Conservation (phyloP, 2,888 invertebrate genomes). For the Hirtodrosophila duncani region DNA sequence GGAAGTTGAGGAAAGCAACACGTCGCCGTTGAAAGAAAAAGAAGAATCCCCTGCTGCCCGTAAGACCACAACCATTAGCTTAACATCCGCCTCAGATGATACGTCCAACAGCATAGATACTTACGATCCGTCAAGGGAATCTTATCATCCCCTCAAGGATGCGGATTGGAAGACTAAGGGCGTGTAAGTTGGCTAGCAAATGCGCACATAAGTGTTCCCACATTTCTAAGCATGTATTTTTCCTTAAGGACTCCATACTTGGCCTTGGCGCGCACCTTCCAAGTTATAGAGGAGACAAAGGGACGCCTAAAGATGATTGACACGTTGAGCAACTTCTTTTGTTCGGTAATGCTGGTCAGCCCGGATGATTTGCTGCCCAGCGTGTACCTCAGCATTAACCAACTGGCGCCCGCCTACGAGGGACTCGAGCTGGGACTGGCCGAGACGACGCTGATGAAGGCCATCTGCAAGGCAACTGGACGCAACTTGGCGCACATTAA, state of each 20-base stretch:
- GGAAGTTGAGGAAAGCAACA: conserved; percentile 15
- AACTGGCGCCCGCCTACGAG: conserved; percentile 96
- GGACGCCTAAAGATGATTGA: conserved; percentile 94
- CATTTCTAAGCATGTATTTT: conserved; percentile 39
- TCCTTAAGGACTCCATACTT: conserved; percentile 94
- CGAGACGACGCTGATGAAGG: conserved; percentile 95
- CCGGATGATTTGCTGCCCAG: conserved; percentile 94
- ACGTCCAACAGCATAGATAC: conserved; percentile 66
- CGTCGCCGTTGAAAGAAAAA: neutral
- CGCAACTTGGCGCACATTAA: conserved; percentile 90
- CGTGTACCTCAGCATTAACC: conserved; percentile 96
- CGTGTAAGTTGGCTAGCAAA: conserved; percentile 79
- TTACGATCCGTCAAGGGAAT: conserved; percentile 85
- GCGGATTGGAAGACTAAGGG: conserved; percentile 89
- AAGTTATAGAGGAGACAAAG: conserved; percentile 91
- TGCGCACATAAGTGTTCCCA: neutral
- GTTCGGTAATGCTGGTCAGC: conserved; percentile 92
- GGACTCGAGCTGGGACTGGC: conserved; percentile 96
- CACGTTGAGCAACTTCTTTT: conserved; percentile 92
- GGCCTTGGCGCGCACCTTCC: conserved; percentile 93
- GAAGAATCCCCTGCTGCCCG: neutral
- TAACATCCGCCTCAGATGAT: conserved; percentile 15
- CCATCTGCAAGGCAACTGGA: conserved; percentile 93
- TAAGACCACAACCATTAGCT: conserved; percentile 14
- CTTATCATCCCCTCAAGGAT: conserved; percentile 90